phyloP scores from a whole-genome alignment of 1,140 invertebrate species.

The Lepidostoma basale region DNA sequence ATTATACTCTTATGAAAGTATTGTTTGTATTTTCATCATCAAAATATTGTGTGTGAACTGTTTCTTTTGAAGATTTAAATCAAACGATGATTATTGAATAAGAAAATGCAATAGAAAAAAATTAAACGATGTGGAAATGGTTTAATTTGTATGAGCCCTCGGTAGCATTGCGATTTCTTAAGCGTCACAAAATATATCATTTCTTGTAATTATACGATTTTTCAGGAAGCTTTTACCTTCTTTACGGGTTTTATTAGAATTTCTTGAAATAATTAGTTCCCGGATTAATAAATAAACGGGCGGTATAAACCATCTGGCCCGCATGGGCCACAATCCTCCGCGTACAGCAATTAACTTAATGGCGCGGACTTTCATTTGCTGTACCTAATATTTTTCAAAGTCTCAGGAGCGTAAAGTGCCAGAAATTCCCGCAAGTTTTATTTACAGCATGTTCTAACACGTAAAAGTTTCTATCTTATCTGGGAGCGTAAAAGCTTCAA shows the following conservation, averaged over 20 bases:
- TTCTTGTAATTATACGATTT: too few relatives aligned
- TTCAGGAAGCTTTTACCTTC: too few relatives aligned
- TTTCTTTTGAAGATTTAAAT: too few relatives aligned
- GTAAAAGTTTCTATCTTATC: background rate
- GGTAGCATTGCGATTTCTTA: too few relatives aligned
- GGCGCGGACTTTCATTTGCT: conserved; percentile 6
- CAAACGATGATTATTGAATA: too few relatives aligned
- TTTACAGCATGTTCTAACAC: background rate
- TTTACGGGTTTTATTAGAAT: background rate
- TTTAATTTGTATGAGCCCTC: too few relatives aligned
- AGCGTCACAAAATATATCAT: too few relatives aligned
- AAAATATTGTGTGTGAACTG: too few relatives aligned
- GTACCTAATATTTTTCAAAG: conserved; percentile 19
- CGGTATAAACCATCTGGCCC: conserved; percentile 20
- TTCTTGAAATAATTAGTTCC: conserved; percentile 7
- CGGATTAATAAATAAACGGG: conserved; percentile 10
- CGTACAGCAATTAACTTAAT: conserved; percentile 23
- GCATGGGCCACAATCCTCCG: conserved; percentile 5
- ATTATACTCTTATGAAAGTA: too few relatives aligned
- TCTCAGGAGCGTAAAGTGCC: conserved; percentile 13
- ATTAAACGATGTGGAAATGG: too few relatives aligned
- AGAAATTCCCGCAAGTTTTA: conserved; percentile 15
- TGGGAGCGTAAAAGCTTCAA: background rate
- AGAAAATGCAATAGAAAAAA: too few relatives aligned
- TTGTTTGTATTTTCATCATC: too few relatives aligned